phyloP scores from a whole-genome alignment of 2,888 invertebrate genomes.

The Aromia moschata region DNA sequence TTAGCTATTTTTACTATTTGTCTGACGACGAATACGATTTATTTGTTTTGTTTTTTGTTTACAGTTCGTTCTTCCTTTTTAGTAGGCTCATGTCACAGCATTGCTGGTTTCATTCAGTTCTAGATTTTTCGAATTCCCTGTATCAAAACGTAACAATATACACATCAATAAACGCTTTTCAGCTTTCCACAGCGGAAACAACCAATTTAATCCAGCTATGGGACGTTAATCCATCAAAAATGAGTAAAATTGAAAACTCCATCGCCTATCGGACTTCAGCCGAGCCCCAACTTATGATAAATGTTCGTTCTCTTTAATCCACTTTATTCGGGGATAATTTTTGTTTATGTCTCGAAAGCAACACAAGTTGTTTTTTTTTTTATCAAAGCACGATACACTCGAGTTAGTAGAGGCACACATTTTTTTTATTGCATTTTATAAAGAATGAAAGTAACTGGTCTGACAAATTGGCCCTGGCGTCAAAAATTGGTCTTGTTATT shows the following conservation, averaged over 20 bases:
- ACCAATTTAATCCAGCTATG: not conserved
- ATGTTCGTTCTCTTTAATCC: slow-evolving; percentile 1
- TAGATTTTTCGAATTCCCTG: too few relatives aligned
- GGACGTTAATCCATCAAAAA: slow-evolving; percentile 1
- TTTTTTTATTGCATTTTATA: not conserved
- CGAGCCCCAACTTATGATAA: not conserved
- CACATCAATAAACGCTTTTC: not conserved
- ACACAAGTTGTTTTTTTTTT: not conserved
- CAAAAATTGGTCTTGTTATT: too few relatives aligned
- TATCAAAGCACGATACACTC: not conserved
- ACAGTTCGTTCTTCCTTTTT: too few relatives aligned
- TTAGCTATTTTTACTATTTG: too few relatives aligned
- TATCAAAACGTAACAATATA: not conserved
- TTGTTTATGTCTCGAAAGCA: not conserved
- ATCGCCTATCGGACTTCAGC: not conserved
- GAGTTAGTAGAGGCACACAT: not conserved
- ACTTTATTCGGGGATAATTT: not conserved
- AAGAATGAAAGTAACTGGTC: not conserved
- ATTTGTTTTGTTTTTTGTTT: too few relatives aligned
- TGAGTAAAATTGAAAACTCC: slow-evolving; percentile 4
- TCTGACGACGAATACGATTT: too few relatives aligned
- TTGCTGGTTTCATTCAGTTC: too few relatives aligned
- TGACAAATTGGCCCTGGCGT: not conserved
- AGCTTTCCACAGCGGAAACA: not conserved
- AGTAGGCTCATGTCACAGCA: too few relatives aligned